Evolutionary conservation across 2,888 invertebrate genomes (phyloP), one percentile per base, ranked within the genome.

Genomic region (Caradrina clavipalpis): DNA sequence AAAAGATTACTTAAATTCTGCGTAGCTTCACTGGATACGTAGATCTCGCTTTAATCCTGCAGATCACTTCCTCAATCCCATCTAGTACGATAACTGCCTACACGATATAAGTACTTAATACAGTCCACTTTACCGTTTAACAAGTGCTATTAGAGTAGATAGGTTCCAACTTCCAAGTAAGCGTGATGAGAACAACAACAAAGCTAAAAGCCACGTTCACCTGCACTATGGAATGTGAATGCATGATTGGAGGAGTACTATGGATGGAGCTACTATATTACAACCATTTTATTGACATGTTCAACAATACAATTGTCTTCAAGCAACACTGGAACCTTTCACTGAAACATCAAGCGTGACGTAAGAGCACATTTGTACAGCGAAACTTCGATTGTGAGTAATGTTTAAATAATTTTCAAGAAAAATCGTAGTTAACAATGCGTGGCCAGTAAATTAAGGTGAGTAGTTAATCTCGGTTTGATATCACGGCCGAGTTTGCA

Each of bases 401-500:
- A 74, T 73, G 65, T 74, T 62, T 50, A 54, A 79, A 71, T 19
- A 57, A 80, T 60, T 73, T 78, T 77, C 81, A 78, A 81, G 82
- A 87, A 86, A 87, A 80, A 85, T 78, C 66, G 72, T 57, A 73
- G 79, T 74, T 84, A 90, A 88, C 88, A 88, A 89, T 86, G 88
- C 88, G 87, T 90, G 83, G 81, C 87, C 74, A 78, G 80, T 79
- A 84, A 85, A 85, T 80, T 81, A 82, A 83, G 74, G 75, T 85
- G 76, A 69, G 81, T 80, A 80, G 80, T 70, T 84, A 84, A 87
- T 90, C 89, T 89, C 70, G 79, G 78, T 81, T 83, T 76, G 76
- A 85, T 86, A 87, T 87, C 82, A 86, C 85, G 79, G 84, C 72
- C 77, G 85, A 77, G 86, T 86, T 85, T 81, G 85, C 83, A 86